Evolutionary conservation across 2,797 vertebrate genomes (phyloP), one percentile per base, ranked within the genome.

Genomic region (Tadarida brasiliensis): DNA sequence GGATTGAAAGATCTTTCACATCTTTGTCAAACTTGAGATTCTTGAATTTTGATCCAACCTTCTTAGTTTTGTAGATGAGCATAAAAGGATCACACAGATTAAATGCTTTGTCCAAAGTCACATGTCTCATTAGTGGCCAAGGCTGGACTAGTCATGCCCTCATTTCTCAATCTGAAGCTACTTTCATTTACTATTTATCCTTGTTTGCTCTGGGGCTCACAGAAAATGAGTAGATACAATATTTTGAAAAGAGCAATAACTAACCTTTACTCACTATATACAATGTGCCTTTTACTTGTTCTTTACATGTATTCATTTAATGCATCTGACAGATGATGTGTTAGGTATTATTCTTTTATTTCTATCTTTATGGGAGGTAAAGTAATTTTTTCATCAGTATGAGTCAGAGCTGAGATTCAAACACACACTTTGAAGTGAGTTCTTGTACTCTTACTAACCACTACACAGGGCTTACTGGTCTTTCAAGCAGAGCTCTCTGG

Each of bases 21-120:
- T 81, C 54, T 83, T 92, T 94, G 39, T 76, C 71, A 81, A 83
- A 33, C n/a, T 44, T 73, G 77, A 76, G n/a, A 26, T 71, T 68
- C 44, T 88, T 84, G 30, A 92, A 89, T 54, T 85, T 86, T 78
- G 22, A 71, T 49, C 24, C 56, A 90, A 47, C 5, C 6, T 15
- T 71, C 1, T 67, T 78, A 20, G 56, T 82, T 89, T 63, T 83
- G 11, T 68, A 49, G 54, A 65, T 63, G 33, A 94, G 39, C 35
- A 80, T 59, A 56, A 65, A 96, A 84, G 33, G 22, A 63, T 68
- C 65, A 61, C 20, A 47, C 2, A 35, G 51, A 12, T 84, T 44
- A 78, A 91, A 22, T 54, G 35, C 33, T 94, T 94, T 85, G 4
- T 87, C 77, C 20, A 87, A 68, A 67, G 65, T 63, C 57, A 81